phyloP scores from a whole-genome alignment of 1,140 invertebrate species.

The Aethina tumida region DNA sequence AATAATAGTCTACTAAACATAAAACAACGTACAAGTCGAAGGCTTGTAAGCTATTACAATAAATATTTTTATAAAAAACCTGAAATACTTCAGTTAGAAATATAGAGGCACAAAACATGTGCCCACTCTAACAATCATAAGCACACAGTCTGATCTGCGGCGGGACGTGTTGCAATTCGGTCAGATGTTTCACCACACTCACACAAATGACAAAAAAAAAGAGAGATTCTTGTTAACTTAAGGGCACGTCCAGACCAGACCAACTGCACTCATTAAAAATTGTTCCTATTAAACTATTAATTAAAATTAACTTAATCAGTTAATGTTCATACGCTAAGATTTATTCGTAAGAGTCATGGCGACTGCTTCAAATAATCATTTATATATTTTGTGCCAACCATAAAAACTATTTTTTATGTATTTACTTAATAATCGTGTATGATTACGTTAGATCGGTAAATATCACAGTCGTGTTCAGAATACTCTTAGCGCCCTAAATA shows the following conservation, averaged over 20 bases:
- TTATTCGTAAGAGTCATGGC: conserved; percentile 18
- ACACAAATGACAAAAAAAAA: too few species aligned
- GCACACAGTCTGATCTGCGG: too few species aligned
- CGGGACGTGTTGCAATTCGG: too few species aligned
- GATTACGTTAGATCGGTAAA: conserved; percentile 26
- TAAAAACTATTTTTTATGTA: conserved; percentile 3
- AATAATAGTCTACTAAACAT: conserved; percentile 7
- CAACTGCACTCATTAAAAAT: too few species aligned
- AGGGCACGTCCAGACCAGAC: too few species aligned
- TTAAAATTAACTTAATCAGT: conserved; percentile 7
- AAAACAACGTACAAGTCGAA: conserved; percentile 1
- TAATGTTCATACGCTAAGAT: conserved; percentile 25
- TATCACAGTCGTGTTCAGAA: conserved; percentile 33
- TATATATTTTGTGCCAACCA: conserved; percentile 11
- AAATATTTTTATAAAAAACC: not conserved
- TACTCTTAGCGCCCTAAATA: conserved; percentile 31
- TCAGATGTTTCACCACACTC: too few species aligned
- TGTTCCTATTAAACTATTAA: conserved; percentile 10
- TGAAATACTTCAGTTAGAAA: conserved; percentile 1
- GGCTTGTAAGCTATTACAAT: not conserved
- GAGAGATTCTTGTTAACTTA: too few species aligned
- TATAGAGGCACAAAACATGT: conserved; percentile 21
- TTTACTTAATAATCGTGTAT: conserved; percentile 8
- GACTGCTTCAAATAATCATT: conserved; percentile 17
- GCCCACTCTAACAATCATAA: conserved; percentile 28